Base-by-base conservation (phyloP, 2,113 vertebrate species). In the Lipophrys pholis region DNA sequence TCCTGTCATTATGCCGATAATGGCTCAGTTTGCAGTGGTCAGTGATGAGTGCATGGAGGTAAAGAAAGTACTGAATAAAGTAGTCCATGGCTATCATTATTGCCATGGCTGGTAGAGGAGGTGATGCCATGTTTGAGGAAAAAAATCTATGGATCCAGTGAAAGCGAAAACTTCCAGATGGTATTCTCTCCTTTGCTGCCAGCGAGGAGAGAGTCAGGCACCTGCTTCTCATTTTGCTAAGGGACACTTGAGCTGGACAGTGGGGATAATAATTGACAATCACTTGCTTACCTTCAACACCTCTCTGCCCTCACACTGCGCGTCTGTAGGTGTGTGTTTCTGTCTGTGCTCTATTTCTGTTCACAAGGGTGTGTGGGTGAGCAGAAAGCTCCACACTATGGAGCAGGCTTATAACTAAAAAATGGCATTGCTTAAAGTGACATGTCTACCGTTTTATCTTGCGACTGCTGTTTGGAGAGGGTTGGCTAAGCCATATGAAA, bases 351-450 rank as follows among this genome's bases (percentile, higher is more conserved):
- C 70, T 81, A 78, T 85, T 80, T 73, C 38, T 35, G 80, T 66
- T 84, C 58, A 75, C 54, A 48, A 72, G 79, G 42, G 76, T 73
- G 74, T 76, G 83, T 82, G 69, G 76, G 82, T 65, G 76, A 51
- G 38, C 61, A 62, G 41, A 55, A 58, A 81, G 63, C 70, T 49
- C 50, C 51, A 16, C 66, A 74, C 42, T 39, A 42, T 64, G 66
- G 57, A 39, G 14, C 53, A 65, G 58, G 65, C 38, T 68, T 59
- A 62, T 11, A 59, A 21, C 51, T 30, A 30, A 66, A 64, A 58
- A 69, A 41, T 5, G 12, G 17, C 52, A n/a, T 66, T 14, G 30
- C 61, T 61, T 62, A 62, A 74, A 80, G 40, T 16, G 61, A 52
- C 11, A 48, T 61, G 38, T 5, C 40, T 6, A 16, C 17, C 10